These are phyloP conservation scores for Aporophyla nigra DNA, from an alignment of 2,888 invertebrate genomes.

Conservation along the genomic window DNA sequence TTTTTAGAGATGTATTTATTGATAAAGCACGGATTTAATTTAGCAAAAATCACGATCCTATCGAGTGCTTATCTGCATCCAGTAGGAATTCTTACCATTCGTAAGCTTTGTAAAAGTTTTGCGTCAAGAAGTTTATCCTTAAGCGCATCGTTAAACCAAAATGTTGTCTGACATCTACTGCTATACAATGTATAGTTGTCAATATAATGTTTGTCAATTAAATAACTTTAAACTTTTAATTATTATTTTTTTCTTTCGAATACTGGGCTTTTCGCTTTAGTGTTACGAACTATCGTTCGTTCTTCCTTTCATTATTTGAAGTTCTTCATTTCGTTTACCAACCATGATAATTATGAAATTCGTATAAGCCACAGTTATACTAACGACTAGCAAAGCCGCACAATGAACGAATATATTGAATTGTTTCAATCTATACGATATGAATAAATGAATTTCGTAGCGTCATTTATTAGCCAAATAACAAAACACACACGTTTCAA, in stretches of 20 bases:
- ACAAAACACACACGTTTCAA: conserved; percentile 46
- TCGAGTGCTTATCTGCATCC: background rate
- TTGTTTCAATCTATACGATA: background rate
- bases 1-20: background rate
- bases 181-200: too few relatives aligned
- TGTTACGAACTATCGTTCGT: too few relatives aligned
- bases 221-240: too few relatives aligned
- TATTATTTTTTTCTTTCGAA: too few relatives aligned
- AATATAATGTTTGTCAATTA: too few relatives aligned
- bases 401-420: background rate
- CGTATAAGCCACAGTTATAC: background rate
- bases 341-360: background rate
- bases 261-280: too few relatives aligned
- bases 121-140: background rate
- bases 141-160: background rate
- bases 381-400: background rate
- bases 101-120: background rate
- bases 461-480: conserved; percentile 56
- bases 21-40: background rate
- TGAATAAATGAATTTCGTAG: conserved; percentile 18
- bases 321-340: too few relatives aligned
- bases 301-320: too few relatives aligned
- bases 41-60: background rate
- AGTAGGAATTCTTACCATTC: background rate
- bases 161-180: too few relatives aligned